Evolutionary conservation across 2,888 invertebrate species (phyloP).

Genomic region (Drosophila melanocephala): DNA sequence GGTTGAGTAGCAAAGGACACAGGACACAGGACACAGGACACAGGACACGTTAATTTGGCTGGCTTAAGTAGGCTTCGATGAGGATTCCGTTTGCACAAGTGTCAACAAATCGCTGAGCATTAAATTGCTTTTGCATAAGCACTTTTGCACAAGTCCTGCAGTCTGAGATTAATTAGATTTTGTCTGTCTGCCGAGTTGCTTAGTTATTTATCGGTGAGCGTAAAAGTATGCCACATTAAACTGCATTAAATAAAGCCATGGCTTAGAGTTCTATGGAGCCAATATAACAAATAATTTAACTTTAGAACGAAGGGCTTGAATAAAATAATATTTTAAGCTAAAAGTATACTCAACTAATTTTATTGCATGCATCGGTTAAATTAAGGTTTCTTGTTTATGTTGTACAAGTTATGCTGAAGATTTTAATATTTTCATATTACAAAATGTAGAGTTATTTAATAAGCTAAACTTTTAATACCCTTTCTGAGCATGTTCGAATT

Average conservation of each 20-base stretch:
- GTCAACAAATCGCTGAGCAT: constrained; percentile 74
- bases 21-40: not conserved
- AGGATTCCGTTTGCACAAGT: constrained; percentile 51
- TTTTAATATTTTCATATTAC: not conserved
- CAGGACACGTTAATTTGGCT: constrained; percentile 62
- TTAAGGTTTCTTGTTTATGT: not conserved
- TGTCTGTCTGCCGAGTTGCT: constrained; percentile 16
- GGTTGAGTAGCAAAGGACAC: constrained; percentile 18
- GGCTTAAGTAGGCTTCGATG: constrained; percentile 46
- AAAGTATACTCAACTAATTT: not conserved
- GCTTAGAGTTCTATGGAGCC: too few species aligned
- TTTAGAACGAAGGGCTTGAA: not conserved
- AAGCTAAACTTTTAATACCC: not conserved
- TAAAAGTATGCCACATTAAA: constrained; percentile 60
- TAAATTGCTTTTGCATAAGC: constrained; percentile 77
- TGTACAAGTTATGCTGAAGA: not conserved
- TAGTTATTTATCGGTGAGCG: constrained; percentile 13
- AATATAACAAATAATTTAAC: not conserved
- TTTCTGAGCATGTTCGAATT: not conserved
- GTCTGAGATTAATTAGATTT: constrained; percentile 27
- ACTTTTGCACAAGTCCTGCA: constrained; percentile 23
- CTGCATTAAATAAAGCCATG: constrained; percentile 15
- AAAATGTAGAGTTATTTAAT: not conserved
- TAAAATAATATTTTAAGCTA: not conserved
- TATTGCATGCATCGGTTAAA: not conserved